phyloP scores from a whole-genome alignment of 92 coral and sea anemone genomes.

The Zoanthus gigantus region DNA sequence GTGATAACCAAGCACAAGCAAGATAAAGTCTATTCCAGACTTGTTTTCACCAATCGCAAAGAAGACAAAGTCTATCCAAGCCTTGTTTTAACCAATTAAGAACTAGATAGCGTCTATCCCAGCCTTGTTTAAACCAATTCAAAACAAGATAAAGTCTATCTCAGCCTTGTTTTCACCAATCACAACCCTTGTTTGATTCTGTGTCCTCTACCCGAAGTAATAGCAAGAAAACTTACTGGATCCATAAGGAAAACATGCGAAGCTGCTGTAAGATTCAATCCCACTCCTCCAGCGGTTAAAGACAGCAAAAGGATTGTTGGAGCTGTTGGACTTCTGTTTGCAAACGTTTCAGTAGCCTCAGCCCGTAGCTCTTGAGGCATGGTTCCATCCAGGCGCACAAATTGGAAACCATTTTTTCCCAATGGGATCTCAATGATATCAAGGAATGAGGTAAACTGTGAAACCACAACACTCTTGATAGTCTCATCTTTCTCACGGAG shows the following conservation, averaged over 20 bases:
- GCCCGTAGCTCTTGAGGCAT: slow-evolving; percentile 80
- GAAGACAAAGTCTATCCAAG: too few relatives aligned
- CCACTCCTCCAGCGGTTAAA: slow-evolving; percentile 88
- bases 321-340: slow-evolving; percentile 59
- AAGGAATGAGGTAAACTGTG: slow-evolving; percentile 88
- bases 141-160: too few relatives aligned
- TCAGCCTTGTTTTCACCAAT: too few relatives aligned
- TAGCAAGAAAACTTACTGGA: slow-evolving; percentile 61
- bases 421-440: slow-evolving; percentile 73
- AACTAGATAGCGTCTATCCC: too few relatives aligned
- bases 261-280: slow-evolving; percentile 85
- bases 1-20: too few relatives aligned
- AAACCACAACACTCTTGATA: slow-evolving; percentile 79
- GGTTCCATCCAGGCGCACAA: slow-evolving; percentile 82
- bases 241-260: slow-evolving; percentile 87
- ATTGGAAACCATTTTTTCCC: slow-evolving; percentile 60
- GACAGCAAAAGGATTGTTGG: slow-evolving; percentile 83
- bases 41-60: too few relatives aligned
- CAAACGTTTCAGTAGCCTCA: slow-evolving; percentile 73
- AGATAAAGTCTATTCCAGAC: too few relatives aligned
- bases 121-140: too few relatives aligned
- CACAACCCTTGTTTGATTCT: too few relatives aligned
- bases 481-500: slow-evolving; percentile 81
- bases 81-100: too few relatives aligned
- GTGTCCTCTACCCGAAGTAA: background rate